Conservation (phyloP, 2,888 invertebrate genomes). For the Frankliniella intonsa region DNA sequence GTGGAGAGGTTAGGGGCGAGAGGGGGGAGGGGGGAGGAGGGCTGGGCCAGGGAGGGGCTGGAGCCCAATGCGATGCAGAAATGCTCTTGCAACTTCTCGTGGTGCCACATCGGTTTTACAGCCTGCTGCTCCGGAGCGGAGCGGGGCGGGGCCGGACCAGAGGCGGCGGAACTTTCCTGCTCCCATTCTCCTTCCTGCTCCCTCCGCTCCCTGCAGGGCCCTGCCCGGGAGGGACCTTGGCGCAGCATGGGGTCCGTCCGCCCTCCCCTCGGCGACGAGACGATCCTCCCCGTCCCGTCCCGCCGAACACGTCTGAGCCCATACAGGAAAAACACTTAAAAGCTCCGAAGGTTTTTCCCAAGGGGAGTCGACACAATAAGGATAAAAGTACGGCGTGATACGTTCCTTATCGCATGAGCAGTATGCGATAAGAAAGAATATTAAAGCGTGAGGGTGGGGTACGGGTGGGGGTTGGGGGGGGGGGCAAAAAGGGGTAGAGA, state of each 20-base stretch:
- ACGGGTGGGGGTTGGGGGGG: too few relatives aligned
- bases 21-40: not conserved
- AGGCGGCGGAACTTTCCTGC: not conserved
- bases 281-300: too few relatives aligned
- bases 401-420: too few relatives aligned
- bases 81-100: conserved; percentile 11
- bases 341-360: too few relatives aligned
- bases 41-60: not conserved
- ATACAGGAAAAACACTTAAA: too few relatives aligned
- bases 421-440: too few relatives aligned
- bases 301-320: too few relatives aligned
- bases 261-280: too few relatives aligned
- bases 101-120: conserved; percentile 8
- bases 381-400: too few relatives aligned
- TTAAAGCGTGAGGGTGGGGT: too few relatives aligned
- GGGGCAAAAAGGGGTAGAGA: not conserved
- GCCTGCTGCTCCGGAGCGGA: not conserved
- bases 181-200: not conserved
- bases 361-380: too few relatives aligned
- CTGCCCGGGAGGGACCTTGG: not conserved
- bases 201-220: not conserved
- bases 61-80: not conserved
- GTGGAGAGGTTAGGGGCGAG: too few relatives aligned
- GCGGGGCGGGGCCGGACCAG: not conserved
- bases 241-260: not conserved